Conservation (phyloP, 1,140 invertebrate genomes). For the Drosophila yakuba region DNA sequence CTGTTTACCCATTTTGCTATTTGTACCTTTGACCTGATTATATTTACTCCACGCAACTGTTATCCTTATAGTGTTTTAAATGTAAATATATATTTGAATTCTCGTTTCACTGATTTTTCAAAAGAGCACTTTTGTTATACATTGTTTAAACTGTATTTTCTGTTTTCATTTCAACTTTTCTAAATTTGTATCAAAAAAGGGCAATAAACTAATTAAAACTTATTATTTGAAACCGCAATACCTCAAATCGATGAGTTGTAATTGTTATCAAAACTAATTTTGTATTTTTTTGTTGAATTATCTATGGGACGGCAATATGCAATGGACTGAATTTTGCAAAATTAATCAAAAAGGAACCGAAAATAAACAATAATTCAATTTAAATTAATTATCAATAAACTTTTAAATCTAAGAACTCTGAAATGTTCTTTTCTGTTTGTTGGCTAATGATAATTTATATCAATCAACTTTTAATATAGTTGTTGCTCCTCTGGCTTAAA, state of each 20-base stretch:
- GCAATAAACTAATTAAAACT: slow-evolving; percentile 33
- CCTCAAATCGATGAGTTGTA: slow-evolving; percentile 24
- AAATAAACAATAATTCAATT: background rate
- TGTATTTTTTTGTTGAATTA: slow-evolving; percentile 17
- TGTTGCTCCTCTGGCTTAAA: slow-evolving; percentile 6
- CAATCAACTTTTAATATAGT: slow-evolving; percentile 27
- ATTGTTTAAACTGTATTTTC: slow-evolving; percentile 16
- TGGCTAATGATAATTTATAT: slow-evolving; percentile 1
- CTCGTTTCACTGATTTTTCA: slow-evolving; percentile 40
- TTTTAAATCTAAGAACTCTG: background rate
- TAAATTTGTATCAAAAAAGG: slow-evolving; percentile 37
- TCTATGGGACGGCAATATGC: slow-evolving; percentile 60
- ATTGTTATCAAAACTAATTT: slow-evolving; percentile 15
- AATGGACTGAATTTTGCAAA: slow-evolving; percentile 51
- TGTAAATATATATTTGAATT: slow-evolving; percentile 41
- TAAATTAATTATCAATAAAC: slow-evolving; percentile 19
- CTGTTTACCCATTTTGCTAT: slow-evolving; percentile 51
- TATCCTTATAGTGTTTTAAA: slow-evolving; percentile 14
- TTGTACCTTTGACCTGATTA: slow-evolving; percentile 71
- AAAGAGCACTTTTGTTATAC: slow-evolving; percentile 60
- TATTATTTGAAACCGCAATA: slow-evolving; percentile 58
- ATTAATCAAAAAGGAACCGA: background rate
- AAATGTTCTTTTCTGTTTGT: slow-evolving; percentile 1
- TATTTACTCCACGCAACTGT: slow-evolving; percentile 20
- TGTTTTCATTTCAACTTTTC: slow-evolving; percentile 9